Evolutionary conservation across 30 jellyfish, hydroid and myxozoan genomes (phyloP), one percentile per base, ranked within the genome.

Genomic region (Rhopilema esculentum): DNA sequence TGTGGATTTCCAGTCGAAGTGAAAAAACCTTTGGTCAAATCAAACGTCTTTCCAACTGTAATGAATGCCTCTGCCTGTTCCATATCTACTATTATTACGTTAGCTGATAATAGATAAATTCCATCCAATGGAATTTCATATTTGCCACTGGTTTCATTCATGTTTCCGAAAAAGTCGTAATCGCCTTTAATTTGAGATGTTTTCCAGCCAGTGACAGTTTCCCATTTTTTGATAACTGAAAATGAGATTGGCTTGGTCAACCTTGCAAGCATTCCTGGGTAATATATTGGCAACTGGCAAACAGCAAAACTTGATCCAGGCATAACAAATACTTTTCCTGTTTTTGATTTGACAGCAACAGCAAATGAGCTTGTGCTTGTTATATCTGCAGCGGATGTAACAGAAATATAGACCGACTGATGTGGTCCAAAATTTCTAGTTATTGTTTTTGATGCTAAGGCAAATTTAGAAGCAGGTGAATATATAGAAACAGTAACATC

Each of bases 1-100:
- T 91, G 21, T 16, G 98, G 97, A 67, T 85, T 67, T 0, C 94
- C 96, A 18, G 72, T 91, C 50, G 80, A 84, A 17, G 97, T 89
- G 49, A 66, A 88, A 33, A 94, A 32, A 12, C 94, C 98, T 24
- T 75, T 85, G 24, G 31, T 90, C 49, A 84, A 17, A 30, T 85
- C 69, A 66, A 89, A 9, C 4, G 49, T 78, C 23, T 87, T 84
- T 32, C 64, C 88, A 52, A n/a, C 48, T 63, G 97, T 23, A 7
- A 89, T 71, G 49, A 81, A 33, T 8, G 87, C 86, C 61, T 89
- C 84, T 4, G 77, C 93, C 57, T 77, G 91, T 51, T 82, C 83
- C n/a, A 75, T 63, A 57, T 82, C 96, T 28, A 48, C 83, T 22
- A 89, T 89, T 16, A 89, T 80, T 28, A 89, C 67, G 77, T 80